phyloP scores from a whole-genome alignment of 2,888 invertebrate species.

The Andrena haemorrhoa region DNA sequence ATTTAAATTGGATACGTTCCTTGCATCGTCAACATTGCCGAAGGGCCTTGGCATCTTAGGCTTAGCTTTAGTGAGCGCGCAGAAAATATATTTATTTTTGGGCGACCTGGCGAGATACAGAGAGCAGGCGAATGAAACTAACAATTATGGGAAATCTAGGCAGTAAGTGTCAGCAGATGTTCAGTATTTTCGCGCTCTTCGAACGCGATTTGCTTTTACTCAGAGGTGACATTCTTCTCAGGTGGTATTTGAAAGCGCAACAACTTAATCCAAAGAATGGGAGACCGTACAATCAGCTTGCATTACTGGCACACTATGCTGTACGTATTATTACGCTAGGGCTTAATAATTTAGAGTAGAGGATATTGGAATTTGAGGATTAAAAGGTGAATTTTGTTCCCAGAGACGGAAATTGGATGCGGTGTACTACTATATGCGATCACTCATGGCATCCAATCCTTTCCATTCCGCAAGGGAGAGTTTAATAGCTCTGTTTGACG shows the following conservation, averaged over 20 bases:
- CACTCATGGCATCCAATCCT: conserved; percentile 97
- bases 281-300: conserved; percentile 97
- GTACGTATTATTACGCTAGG: conserved; percentile 85
- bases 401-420: conserved; percentile 97
- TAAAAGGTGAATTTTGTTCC: conserved; percentile 76
- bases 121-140: conserved; percentile 92
- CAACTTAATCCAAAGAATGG: conserved; percentile 98
- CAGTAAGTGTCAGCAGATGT: conserved; percentile 86
- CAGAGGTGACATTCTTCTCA: conserved; percentile 70
- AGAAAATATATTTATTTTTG: conserved; percentile 94
- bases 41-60: conserved; percentile 89
- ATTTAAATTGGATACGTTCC: conserved; percentile 89
- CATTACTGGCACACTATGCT: conserved; percentile 93
- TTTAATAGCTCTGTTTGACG: conserved; percentile 94
- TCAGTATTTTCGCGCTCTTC: background rate
- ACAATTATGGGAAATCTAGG: conserved; percentile 92
- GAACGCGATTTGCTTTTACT: background rate
- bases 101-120: conserved; percentile 97
- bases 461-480: conserved; percentile 96
- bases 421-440: conserved; percentile 98
- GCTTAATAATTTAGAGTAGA: background rate
- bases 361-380: background rate
- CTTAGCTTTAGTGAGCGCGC: conserved; percentile 93
- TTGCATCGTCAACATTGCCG: conserved; percentile 85
- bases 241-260: conserved; percentile 97